A percentile compares a stretch with the other conserved stretches of the same genome.
These are phyloP conservation scores for Tanytarsus gracilentus DNA, from an alignment of 2,888 invertebrate genomes.

Conservation along the genomic window DNA sequence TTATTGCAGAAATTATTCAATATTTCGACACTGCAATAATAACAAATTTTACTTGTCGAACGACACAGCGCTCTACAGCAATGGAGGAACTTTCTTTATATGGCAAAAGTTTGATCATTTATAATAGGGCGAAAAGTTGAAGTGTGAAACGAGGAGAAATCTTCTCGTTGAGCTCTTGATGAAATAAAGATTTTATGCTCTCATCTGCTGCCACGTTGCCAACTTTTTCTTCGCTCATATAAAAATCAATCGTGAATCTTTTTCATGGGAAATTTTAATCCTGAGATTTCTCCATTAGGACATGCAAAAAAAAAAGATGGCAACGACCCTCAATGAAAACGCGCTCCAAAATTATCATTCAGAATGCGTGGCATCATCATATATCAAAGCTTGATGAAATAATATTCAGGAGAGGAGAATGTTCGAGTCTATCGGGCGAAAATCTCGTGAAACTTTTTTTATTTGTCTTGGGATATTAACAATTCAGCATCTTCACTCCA, in stretches of 20 bases:
- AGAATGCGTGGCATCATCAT: constrained; percentile 22
- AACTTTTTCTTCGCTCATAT: background rate
- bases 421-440: constrained; percentile 1
- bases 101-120: constrained; percentile 28
- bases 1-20: no score
- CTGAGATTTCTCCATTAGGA: no score
- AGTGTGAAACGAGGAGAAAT: constrained; percentile 19
- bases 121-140: constrained; percentile 21
- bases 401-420: constrained; percentile 6
- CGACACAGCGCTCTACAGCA: no score
- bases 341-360: constrained; percentile 17
- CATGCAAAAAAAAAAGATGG: background rate
- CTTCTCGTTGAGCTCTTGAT: constrained; percentile 19
- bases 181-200: constrained; percentile 15
- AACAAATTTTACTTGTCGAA: no score
- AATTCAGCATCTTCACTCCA: background rate
- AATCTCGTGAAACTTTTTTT: constrained; percentile 25
- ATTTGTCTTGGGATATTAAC: constrained; percentile 26
- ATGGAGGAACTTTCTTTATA: constrained; percentile 5
- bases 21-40: no score
- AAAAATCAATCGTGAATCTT: background rate
- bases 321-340: background rate
- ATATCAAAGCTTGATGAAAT: constrained; percentile 29
- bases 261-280: no score
- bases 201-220: constrained; percentile 14